Base-by-base conservation (phyloP, 2,888 invertebrate genomes). In the Xylota segnis region DNA sequence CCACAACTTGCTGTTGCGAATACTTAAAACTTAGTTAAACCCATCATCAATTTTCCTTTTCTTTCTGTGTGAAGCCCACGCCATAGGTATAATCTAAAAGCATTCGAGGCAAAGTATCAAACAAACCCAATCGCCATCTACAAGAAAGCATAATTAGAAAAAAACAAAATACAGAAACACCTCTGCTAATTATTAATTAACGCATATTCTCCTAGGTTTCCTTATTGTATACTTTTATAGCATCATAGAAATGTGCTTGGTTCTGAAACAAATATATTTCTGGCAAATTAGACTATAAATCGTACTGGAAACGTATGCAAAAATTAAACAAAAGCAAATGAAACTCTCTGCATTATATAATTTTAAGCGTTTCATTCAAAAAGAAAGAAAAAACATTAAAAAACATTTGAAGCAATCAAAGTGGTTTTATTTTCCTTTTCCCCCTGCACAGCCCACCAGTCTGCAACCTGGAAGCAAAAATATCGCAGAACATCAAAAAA, bases 71-170 rank as follows among this genome's bases (percentile, higher is more conserved):
- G 23, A 27, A 27, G 45, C 10, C 18, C 47, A 63, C 65, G 14
- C 9, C 63, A 14, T 45, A 65, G 50, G 16, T 18, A 50, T 34
- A 61, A 65, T 61, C 47, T 16, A 43, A 18, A 78, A 78, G 66
- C 83, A 83, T 83, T 52, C 66, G 78, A 77, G 77, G 59, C 66
- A 37, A 61, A 77, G 14, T 61, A 61, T 37, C 14, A 18, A 52
- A 37, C 14, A 43, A 18, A 52, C 23, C 61, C 32, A 32, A 32
- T 4, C 32, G 12, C 16, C 9, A 14, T 52, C 29, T n/a, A 4
- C 37, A 58, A 16, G 16, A 45, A 66, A 32, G 14, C 37, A 23
- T 23, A 37, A 43, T 58, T 10, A 50, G 23, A 23, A 23, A 23
- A 23, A 23, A 23, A 23, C 32, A 70, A 40, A 9, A 10, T 0